Percentiles rank a stretch among this genome's conserved stretches.
These are phyloP conservation scores for Drosophila equinoxialis DNA, from an alignment of 1,140 invertebrate species.

Conservation along the genomic window DNA sequence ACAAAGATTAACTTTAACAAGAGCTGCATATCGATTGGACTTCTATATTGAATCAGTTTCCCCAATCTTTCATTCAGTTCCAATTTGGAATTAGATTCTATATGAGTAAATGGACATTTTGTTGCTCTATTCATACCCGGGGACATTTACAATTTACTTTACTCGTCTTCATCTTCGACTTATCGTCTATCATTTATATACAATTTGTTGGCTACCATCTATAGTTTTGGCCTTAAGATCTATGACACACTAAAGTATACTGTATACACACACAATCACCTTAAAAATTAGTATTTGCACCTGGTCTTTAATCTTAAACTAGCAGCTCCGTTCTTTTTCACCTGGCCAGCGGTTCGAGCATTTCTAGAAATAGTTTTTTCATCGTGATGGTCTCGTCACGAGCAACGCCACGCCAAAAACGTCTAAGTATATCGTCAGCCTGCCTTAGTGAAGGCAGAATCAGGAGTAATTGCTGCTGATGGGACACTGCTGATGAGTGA, in stretches of 20 bases:
- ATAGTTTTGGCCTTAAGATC: constrained; percentile 34
- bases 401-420: constrained; percentile 95
- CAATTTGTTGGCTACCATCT: constrained; percentile 42
- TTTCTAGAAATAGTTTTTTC: constrained; percentile 98
- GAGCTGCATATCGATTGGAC: neutral
- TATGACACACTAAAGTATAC: constrained; percentile 20
- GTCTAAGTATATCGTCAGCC: constrained; percentile 93
- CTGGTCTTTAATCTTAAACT: constrained; percentile 52
- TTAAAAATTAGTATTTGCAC: constrained; percentile 73
- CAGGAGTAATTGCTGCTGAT: constrained; percentile 94
- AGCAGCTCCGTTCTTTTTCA: constrained; percentile 54
- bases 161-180: constrained; percentile 24
- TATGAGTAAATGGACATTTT: constrained; percentile 34
- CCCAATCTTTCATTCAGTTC: neutral
- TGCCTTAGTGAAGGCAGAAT: constrained; percentile 94
- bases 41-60: too few relatives aligned
- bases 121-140: constrained; percentile 44
- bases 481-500: constrained; percentile 86
- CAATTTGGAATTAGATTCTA: constrained; percentile 36
- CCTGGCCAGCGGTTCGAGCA: constrained; percentile 89
- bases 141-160: constrained; percentile 40
- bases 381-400: constrained; percentile 94
- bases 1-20: neutral
- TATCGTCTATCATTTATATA: constrained; percentile 41
- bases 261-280: constrained; percentile 36